phyloP scores from a whole-genome alignment of 2,113 vertebrate species.

The human region GRCh38 chr2:79676501-79677000 shows the following conservation, averaged over 20 bases:
- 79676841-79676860: background rate
- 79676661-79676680: rapidly evolving
- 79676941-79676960: background rate
- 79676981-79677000: background rate
- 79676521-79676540: background rate
- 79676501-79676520: background rate
- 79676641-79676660: background rate
- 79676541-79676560: background rate
- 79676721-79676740: background rate
- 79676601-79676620: background rate
- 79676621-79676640: background rate
- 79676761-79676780: background rate
- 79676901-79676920: background rate
- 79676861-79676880: background rate
- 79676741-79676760: background rate
- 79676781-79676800: background rate
- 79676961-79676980: too few relatives aligned
- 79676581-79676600: background rate
- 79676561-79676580: rapidly evolving
- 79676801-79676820: background rate
- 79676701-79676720: background rate
- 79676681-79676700: background rate
- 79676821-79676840: background rate
- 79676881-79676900: background rate
- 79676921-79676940: background rate